A percentile compares a stretch with the other conserved stretches of the same genome.
Evolutionary conservation across 2,797 vertebrate genomes (phyloP).

Genomic region (Strix occidentalis): DNA sequence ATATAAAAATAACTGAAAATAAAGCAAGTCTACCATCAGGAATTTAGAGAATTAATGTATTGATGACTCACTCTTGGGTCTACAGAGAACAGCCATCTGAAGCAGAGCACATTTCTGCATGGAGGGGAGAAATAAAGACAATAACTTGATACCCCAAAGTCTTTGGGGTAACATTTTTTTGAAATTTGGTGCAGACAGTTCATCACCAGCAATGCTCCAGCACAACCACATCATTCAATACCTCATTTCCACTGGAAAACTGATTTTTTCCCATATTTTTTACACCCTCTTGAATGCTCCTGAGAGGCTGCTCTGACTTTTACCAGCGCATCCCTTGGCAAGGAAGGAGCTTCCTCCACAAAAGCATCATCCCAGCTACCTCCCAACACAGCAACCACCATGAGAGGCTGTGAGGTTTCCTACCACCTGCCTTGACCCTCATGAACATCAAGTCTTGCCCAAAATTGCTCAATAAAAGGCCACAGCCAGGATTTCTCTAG

Average conservation of each 20-base stretch:
- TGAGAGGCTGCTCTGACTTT: neutral
- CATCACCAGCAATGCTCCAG: neutral
- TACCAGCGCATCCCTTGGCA: fast-evolving
- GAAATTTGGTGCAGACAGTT: too few species aligned
- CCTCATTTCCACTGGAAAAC: neutral
- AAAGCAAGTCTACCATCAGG: neutral
- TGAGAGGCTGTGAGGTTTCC: neutral
- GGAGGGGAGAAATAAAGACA: neutral
- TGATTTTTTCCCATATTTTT: fast-evolving
- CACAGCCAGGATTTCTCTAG: neutral
- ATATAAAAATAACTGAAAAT: neutral
- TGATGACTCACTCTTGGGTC: neutral
- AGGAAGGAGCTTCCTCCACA: neutral
- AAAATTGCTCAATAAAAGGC: neutral
- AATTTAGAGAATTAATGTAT: neutral
- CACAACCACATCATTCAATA: neutral
- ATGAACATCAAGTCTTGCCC: neutral
- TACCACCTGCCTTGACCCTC: neutral
- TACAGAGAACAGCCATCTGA: fast-evolving
- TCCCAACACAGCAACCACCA: neutral
- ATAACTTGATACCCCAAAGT: too few species aligned
- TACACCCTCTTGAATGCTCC: neutral
- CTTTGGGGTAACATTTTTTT: neutral
- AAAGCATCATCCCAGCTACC: neutral
- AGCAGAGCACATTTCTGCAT: neutral